These are phyloP conservation scores for Pogonophryne albipinna DNA, from an alignment of 2,797 vertebrate species.

Conservation along the genomic window DNA sequence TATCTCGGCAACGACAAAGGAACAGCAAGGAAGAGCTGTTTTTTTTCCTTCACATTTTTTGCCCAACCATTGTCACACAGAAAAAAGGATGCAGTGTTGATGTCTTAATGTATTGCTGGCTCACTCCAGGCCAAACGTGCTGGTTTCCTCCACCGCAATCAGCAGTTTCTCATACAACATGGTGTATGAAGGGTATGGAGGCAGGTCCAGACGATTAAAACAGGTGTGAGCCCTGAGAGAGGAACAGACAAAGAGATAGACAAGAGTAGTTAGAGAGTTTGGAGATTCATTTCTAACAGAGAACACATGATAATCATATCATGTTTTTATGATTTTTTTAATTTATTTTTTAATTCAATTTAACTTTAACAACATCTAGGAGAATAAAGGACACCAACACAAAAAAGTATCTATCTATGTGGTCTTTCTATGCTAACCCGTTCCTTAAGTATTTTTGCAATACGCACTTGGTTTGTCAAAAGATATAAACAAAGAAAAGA, in stretches of 20 bases:
- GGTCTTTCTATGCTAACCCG: background rate
- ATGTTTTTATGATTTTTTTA: too few species aligned
- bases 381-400: background rate
- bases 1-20: background rate
- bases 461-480: background rate
- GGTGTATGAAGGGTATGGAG: constrained; percentile 95
- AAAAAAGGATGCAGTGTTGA: constrained; percentile 1
- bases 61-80: constrained; percentile 13
- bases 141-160: constrained; percentile 98
- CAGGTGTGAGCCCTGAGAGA: constrained; percentile 94
- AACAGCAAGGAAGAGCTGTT: background rate
- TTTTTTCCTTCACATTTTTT: background rate
- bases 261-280: background rate
- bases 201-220: constrained; percentile 98
- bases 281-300: background rate
- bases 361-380: background rate
- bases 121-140: constrained; percentile 87
- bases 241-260: background rate
- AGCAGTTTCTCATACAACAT: constrained; percentile 96
- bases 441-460: background rate
- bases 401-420: background rate
- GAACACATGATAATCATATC: background rate
- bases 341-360: background rate
- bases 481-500: too few species aligned
- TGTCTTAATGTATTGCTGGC: background rate